Base-by-base conservation (phyloP, 1,140 invertebrate species). In the Amphibalanus amphitrite region DNA sequence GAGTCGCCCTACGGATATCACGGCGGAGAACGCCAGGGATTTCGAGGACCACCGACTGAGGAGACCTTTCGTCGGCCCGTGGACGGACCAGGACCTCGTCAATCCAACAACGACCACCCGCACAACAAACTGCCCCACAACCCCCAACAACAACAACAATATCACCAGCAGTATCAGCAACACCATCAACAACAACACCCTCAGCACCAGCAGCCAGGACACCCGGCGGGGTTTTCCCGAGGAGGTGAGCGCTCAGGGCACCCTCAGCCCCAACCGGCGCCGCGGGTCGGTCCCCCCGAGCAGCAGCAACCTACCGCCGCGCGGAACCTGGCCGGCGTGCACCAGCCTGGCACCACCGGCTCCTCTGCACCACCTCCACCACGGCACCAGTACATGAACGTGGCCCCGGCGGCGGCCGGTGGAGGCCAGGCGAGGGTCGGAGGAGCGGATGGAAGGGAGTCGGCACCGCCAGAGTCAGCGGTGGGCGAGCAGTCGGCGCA, bases 361-460 rank as follows among this genome's bases (percentile, higher is more conserved):
- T n/a, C n/a, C 26, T n/a, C 15, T 59, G 38, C 47, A 17, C 33
- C 28, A 6, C n/a, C 26, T 71, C n/a, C 26, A 28, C 25, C 68
- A 0, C 33, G 15, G 30, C 13, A 68, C 64, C 25, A 26, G 15
- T 69, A 69, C 28, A n/a, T 69, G 67, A 47, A 71, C 4, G 71
- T 73, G 74, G 33, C 68, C 3, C 67, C 70, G 33, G n/a, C n/a
- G n/a, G n/a, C n/a, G n/a, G n/a, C n/a, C n/a, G 72, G 75, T 1
- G 75, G 33, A 15, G 33, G 47, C 20, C 47, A 59, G 20, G 47
- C 47, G 47, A 8, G 47, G 10, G 47, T 59, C 10, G 20, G 47
- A 13, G 10, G 1, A 1, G 13, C 20, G 10, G 47, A 59, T 73
- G 25, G 29, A 71, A 8, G 29, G 30, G 69, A 67, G 70, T 40